These are phyloP conservation scores for Agriotes lineatus DNA, from an alignment of 2,888 invertebrate species.

Conservation along the genomic window DNA sequence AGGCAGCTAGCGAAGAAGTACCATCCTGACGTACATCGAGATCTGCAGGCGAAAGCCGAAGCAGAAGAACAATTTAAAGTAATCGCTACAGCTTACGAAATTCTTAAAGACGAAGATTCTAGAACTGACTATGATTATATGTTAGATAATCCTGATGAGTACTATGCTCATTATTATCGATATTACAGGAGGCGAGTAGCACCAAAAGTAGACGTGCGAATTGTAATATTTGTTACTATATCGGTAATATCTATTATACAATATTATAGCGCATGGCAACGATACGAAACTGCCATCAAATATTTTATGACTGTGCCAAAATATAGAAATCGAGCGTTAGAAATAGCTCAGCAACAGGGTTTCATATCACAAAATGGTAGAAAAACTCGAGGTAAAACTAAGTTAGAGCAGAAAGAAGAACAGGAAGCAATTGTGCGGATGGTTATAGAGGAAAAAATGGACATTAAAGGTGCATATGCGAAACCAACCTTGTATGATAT, in stretches of 20 bases:
- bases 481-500: constrained; percentile 84
- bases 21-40: constrained; percentile 89
- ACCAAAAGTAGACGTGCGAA: constrained; percentile 91
- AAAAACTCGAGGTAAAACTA: constrained; percentile 69
- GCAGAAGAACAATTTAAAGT: constrained; percentile 83
- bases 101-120: constrained; percentile 90
- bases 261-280: constrained; percentile 83
- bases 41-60: constrained; percentile 76
- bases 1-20: constrained; percentile 84
- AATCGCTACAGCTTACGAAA: constrained; percentile 86
- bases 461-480: constrained; percentile 92
- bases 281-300: constrained; percentile 87
- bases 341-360: constrained; percentile 75
- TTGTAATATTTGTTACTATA: constrained; percentile 88
- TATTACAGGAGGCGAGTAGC: constrained; percentile 90
- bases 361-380: constrained; percentile 66
- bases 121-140: constrained; percentile 93
- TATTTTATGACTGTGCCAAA: constrained; percentile 90
- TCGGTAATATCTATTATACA: constrained; percentile 88
- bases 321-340: constrained; percentile 84
- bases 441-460: constrained; percentile 93
- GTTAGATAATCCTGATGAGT: constrained; percentile 94
- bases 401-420: constrained; percentile 78
- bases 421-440: constrained; percentile 83
- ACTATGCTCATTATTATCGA: constrained; percentile 91